These are phyloP conservation scores for Hucho hucho DNA, from an alignment of 2,113 vertebrate genomes.

Conservation along the genomic window DNA sequence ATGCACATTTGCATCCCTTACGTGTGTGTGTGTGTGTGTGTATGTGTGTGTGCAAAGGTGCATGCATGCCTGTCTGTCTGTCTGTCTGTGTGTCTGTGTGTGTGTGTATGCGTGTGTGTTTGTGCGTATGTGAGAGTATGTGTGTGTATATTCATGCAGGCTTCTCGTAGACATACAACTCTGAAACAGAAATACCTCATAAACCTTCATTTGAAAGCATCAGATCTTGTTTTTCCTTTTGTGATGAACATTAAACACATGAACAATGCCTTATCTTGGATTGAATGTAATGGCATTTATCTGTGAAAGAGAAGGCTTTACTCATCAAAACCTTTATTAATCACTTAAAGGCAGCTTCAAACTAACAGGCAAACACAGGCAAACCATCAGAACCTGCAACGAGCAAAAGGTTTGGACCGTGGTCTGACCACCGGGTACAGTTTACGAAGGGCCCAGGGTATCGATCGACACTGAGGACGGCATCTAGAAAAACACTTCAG, in stretches of 20 bases:
- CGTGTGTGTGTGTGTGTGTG: slow-evolving; percentile 21
- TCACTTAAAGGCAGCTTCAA: slow-evolving; percentile 79
- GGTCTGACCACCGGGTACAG: slow-evolving; percentile 63
- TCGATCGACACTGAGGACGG: slow-evolving; percentile 44
- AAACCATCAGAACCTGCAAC: slow-evolving; percentile 64
- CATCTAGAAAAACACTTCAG: slow-evolving; percentile 80
- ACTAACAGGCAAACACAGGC: slow-evolving; percentile 68
- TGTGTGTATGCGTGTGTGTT: slow-evolving; percentile 13
- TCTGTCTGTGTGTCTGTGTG: slow-evolving; percentile 35
- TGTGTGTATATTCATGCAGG: slow-evolving; percentile 61
- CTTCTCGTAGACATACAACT: slow-evolving; percentile 82
- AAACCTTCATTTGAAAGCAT: slow-evolving; percentile 72
- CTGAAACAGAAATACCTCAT: slow-evolving; percentile 97
- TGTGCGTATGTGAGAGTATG: slow-evolving; percentile 38
- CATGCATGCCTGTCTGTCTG: slow-evolving; percentile 18
- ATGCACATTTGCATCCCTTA: slow-evolving; percentile 65
- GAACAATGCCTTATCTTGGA: slow-evolving; percentile 98
- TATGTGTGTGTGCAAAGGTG: background rate
- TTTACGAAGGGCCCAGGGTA: slow-evolving; percentile 71
- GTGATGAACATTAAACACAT: slow-evolving; percentile 75
- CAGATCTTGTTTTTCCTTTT: slow-evolving; percentile 59
- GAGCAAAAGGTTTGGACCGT: slow-evolving; percentile 50
- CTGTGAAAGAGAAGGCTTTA: slow-evolving; percentile 81
- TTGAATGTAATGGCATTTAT: slow-evolving; percentile 93
- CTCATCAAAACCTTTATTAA: slow-evolving; percentile 66